Percentiles rank a stretch among this genome's conserved stretches.
Evolutionary conservation across 2,113 vertebrate species (phyloP).

Genomic region (Chlamydotis undulata): DNA sequence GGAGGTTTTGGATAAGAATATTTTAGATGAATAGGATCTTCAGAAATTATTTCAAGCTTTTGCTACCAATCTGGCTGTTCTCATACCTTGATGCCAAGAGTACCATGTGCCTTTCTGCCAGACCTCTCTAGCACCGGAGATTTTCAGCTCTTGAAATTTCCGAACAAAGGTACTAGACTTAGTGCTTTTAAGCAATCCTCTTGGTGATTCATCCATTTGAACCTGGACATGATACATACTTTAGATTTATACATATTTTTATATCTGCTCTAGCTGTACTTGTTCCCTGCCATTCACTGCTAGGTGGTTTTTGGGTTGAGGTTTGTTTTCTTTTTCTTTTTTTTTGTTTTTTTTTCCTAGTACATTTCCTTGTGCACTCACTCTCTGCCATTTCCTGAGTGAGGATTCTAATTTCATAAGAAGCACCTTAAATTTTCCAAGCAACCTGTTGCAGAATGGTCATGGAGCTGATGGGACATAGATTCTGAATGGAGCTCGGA

Average conservation of each 20-base stretch:
- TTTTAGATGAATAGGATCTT: neutral
- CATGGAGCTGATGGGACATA: neutral
- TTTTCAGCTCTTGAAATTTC: neutral
- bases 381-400: neutral
- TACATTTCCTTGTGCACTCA: neutral
- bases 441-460: neutral
- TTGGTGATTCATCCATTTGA: neutral
- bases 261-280: neutral
- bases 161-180: neutral
- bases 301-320: neutral
- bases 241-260: neutral
- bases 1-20: neutral
- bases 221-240: neutral
- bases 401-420: neutral
- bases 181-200: neutral
- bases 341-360: no score
- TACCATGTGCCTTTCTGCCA: neutral
- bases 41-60: neutral
- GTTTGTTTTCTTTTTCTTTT: neutral
- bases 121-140: neutral
- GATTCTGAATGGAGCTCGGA: neutral
- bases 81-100: accelerated
- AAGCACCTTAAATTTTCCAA: neutral
- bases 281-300: neutral
- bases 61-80: neutral